Evolutionary conservation across 1,140 invertebrate species (phyloP), one percentile per base, ranked within the genome.

Genomic region (Amyelois transitella): DNA sequence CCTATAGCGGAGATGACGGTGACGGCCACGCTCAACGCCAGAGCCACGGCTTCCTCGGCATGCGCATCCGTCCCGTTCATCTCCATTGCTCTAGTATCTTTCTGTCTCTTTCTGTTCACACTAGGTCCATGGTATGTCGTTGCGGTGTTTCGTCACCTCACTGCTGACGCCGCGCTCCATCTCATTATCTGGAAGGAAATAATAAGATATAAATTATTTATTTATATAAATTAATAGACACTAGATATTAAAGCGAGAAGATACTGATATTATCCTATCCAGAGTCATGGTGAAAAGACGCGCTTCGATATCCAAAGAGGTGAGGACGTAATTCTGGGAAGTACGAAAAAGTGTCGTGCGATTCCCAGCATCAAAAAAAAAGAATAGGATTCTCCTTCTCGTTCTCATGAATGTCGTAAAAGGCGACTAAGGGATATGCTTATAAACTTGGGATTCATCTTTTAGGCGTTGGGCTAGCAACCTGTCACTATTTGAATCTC

Each of bases 1-100:
- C 91, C 91, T 60, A 91, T 73, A 63, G 89, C 84, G 67, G 90
- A 91, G 72, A 91, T 88, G 66, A 91, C 85, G 80, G 90, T 86
- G 69, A 91, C 81, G 74, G 89, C 83, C 49, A 91, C 83, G 79
- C 83, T 89, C 60, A 91, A 88, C 77, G 88, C 88, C 84, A 90
- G 89, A 82, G 86, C 81, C 81, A 90, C 87, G 81, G 64, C 75
- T 52, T 84, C 76, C 67, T 81, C 80, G 55, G 75, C 75, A 44
- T 72, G 73, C 51, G 69, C 57, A 53, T 83, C 81, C 71, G 84
- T 87, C 77, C 71, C 81, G 80, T 87, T 87, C 81, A 80, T 71
- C 69, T 74, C 79, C 75, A 78, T 70, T 21, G 24, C 48, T 53
- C 18, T 51, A 24, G 19, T 21, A 59, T 75, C 57, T 71, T n/a